Base-by-base conservation (phyloP, 2,888 invertebrate genomes). In the Keiferia lycopersicella region DNA sequence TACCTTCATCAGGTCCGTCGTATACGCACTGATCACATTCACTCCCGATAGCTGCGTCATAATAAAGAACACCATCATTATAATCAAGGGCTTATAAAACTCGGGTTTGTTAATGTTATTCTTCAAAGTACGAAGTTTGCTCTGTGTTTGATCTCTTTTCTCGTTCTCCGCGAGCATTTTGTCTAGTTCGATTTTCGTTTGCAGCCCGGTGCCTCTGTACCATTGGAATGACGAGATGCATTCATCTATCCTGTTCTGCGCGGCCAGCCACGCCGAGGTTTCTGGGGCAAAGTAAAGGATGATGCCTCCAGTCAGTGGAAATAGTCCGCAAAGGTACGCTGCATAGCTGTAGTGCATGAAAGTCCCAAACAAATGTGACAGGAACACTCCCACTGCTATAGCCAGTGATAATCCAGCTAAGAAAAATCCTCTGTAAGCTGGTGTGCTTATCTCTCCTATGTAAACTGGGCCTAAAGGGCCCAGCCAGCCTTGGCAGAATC, bases 21-120 rank as follows among this genome's bases (percentile, higher is more conserved):
- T 94, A 72, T 95, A 96, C 0, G 95, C 95, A 57, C 94, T 93
- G 22, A 96, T 92, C 0, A 95, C 95, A 73, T 95, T 95, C 6
- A 95, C 93, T 26, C 96, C 96, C 11, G 94, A 93, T 66, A 95
- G 92, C 76, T 96, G 95, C 10, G 94, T 94, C 53, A 94, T 92
- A 1, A 94, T 86, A 72, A 96, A 95, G 68, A 95, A 94, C 0
- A 91, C 84, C 65, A 93, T 92, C 84, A 95, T 92, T 64, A 95
- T 93, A 11, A 88, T 77, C 53, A 95, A 79, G 0, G 95, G 94
- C 69, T 93, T 94, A 76, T 92, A 86, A 78, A 95, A 95, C 72
- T 93, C 93, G 0, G 93, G 92, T 66, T 91, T 90, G 58, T 81
- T 86, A 10, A 93, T 85, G 67, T 92, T 92, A 14, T 73, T 74